Conservation (phyloP, 2,113 vertebrate species). For the Macquaria ambigua region DNA sequence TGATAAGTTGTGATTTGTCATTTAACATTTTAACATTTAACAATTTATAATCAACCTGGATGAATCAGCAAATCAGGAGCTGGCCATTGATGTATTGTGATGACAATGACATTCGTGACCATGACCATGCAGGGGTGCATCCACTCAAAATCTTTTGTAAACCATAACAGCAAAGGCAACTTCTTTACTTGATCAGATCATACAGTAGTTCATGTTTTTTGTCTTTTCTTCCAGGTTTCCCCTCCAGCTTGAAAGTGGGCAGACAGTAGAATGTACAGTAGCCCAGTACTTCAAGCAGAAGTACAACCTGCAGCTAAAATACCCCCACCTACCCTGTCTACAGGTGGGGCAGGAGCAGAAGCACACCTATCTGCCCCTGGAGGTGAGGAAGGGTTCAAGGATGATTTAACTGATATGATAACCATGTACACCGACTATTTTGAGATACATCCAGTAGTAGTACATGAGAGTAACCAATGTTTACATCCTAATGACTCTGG, state of each 20-base stretch:
- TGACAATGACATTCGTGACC: background rate
- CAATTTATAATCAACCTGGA: background rate
- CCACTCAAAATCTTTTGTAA: background rate
- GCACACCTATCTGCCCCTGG: slow-evolving; percentile 98
- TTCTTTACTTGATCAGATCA: background rate
- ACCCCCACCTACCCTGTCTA: slow-evolving; percentile 97
- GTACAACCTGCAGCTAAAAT: slow-evolving; percentile 98
- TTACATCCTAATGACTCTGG: background rate
- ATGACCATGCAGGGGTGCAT: background rate
- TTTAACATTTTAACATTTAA: no score
- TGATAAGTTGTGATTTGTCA: background rate
- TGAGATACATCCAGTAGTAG: background rate
- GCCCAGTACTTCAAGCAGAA: slow-evolving; percentile 99
- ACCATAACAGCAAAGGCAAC: background rate
- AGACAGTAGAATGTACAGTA: slow-evolving; percentile 99
- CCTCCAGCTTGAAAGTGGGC: slow-evolving; percentile 97
- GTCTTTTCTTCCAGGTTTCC: slow-evolving; percentile 88
- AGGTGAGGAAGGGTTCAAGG: slow-evolving; percentile 87
- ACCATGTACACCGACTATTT: background rate
- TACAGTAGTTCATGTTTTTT: background rate
- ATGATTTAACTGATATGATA: background rate
- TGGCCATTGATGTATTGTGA: background rate
- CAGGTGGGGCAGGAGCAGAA: slow-evolving; percentile 99
- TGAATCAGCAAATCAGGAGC: background rate
- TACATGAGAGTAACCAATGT: background rate